These are phyloP conservation scores for Pseudorasbora parva DNA, from an alignment of 2,113 vertebrate species.

Conservation along the genomic window DNA sequence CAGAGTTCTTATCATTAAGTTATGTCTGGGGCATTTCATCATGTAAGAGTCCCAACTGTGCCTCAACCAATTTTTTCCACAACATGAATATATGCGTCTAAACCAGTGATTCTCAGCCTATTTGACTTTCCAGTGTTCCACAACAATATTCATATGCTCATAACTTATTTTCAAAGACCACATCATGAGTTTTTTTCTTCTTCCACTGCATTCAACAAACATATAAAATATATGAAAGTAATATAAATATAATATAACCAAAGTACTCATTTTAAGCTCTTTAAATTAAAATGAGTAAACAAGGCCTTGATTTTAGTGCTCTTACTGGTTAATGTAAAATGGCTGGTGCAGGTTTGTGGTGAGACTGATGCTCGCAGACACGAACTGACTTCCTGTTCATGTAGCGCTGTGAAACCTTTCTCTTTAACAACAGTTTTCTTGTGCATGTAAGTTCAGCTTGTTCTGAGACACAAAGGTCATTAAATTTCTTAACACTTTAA, in stretches of 20 bases:
- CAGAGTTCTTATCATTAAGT: not conserved
- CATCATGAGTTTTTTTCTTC: too few species aligned
- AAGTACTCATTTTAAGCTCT: not conserved
- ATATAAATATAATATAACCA: too few species aligned
- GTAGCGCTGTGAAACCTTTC: constrained; percentile 11
- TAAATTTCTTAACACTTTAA: not conserved
- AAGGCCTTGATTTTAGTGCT: not conserved
- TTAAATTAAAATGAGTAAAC: not conserved
- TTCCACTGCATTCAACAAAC: not conserved
- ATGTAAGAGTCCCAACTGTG: not conserved
- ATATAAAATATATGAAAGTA: not conserved
- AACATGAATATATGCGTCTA: not conserved
- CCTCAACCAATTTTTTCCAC: too few species aligned
- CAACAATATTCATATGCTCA: too few species aligned
- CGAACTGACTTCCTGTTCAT: constrained; percentile 48
- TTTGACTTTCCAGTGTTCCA: too few species aligned
- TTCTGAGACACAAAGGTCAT: too few species aligned
- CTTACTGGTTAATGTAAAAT: not conserved
- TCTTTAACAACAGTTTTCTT: not conserved
- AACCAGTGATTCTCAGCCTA: too few species aligned
- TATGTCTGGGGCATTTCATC: not conserved
- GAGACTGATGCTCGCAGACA: constrained; percentile 13
- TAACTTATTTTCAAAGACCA: too few species aligned
- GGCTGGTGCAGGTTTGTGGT: constrained; percentile 33
- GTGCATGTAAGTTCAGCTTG: not conserved